A percentile compares a stretch with the other conserved stretches of the same genome.
phyloP scores from a whole-genome alignment of 1,140 invertebrate genomes.

The Diabrotica virgifera region DNA sequence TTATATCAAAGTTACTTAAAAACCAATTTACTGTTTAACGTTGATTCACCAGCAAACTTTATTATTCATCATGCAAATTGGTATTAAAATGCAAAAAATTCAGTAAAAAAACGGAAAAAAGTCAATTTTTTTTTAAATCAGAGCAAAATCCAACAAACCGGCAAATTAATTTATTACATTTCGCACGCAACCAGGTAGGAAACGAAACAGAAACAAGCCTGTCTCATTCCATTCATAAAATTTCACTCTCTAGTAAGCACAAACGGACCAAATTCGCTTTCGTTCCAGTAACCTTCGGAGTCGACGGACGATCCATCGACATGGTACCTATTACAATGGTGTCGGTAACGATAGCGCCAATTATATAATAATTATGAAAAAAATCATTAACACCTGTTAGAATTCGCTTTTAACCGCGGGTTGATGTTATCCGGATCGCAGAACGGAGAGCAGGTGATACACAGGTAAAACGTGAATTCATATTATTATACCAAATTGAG shows the following conservation, averaged over 20 bases:
- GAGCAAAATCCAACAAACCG: too few species aligned
- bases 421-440: conserved; percentile 32
- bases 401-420: conserved; percentile 43
- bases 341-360: conserved; percentile 20
- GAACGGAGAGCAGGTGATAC: conserved; percentile 20
- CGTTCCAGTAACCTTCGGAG: conserved; percentile 5
- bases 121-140: too few species aligned
- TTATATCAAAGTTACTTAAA: too few species aligned
- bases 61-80: too few species aligned
- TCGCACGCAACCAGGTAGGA: conserved; percentile 5
- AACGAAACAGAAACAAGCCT: neutral
- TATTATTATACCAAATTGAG: conserved; percentile 22
- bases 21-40: too few species aligned
- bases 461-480: conserved; percentile 7
- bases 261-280: conserved; percentile 15
- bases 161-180: neutral
- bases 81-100: too few species aligned
- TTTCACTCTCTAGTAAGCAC: conserved; percentile 9
- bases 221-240: conserved; percentile 10
- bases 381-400: conserved; percentile 43
- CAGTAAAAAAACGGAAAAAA: too few species aligned
- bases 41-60: too few species aligned
- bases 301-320: conserved; percentile 3
- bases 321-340: conserved; percentile 6
- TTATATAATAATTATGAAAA: conserved; percentile 30